Base-by-base conservation (phyloP, 1,140 invertebrate genomes). In the Drosophila azteca region DNA sequence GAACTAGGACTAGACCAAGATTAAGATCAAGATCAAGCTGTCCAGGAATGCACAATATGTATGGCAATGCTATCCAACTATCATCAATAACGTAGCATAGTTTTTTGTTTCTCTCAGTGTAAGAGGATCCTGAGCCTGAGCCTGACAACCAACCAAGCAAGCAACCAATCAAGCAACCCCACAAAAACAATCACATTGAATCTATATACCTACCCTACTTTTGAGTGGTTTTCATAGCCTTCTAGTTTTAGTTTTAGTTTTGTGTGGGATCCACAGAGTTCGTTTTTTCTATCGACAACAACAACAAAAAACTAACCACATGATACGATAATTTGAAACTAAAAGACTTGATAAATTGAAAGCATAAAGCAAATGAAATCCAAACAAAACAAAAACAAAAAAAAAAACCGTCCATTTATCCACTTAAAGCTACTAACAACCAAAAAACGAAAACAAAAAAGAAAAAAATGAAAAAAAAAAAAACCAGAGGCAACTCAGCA, bases 301-400 rank as follows among this genome's bases (percentile, higher is more conserved):
- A 20, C n/a, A 20, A 20, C 0, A 20, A 20, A 20, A 20, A 20
- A 20, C 17, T 20, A 20, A 20, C 17, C 17, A 57, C 82, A 79
- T 68, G 79, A 83, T 83, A 79, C 75, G 79, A 83, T 83, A 79
- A 77, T 79, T 84, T 84, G 81, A 54, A 84, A 84, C 77, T 79
- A 84, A 84, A 84, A 84, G 81, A 84, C 80, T 84, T 77, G 57
- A 72, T 64, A 81, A 68, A 74, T 74, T 55, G 60, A 81, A 26
- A 26, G 24, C 67, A 77, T 68, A 77, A 84, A 73, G 76, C 76
- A 79, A 84, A 79, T 77, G 60, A 84, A 83, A 83, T 72, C 73
- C 73, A 71, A 71, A 71, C 46, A 22, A 49, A 48, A 57, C 61
- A 74, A 74, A 63, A 53, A 79, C 80, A 74, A 20, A 20, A 20